These are phyloP conservation scores for Drosophila trapezifrons DNA, from an alignment of 1,140 invertebrate species.

Conservation along the genomic window DNA sequence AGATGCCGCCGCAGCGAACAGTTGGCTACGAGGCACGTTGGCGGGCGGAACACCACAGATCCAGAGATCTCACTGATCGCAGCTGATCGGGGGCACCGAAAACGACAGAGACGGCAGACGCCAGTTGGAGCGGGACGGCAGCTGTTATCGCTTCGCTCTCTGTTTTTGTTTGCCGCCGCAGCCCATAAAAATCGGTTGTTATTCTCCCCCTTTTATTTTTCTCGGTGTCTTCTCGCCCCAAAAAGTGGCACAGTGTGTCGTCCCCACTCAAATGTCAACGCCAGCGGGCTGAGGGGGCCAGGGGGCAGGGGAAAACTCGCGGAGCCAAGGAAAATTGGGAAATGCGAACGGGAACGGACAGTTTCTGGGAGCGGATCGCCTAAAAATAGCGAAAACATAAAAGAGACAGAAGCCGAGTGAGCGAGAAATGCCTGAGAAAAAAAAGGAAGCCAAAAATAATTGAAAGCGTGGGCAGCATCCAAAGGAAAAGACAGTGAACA, in stretches of 20 bases:
- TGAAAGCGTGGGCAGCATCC: constrained; percentile 54
- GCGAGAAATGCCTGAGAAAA: constrained; percentile 28
- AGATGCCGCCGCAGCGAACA: constrained; percentile 47
- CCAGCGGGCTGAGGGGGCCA: background rate
- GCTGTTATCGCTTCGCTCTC: constrained; percentile 2
- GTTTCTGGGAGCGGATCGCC: constrained; percentile 36
- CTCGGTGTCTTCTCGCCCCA: constrained; percentile 10
- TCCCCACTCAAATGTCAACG: constrained; percentile 39
- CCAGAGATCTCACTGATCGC: constrained; percentile 33
- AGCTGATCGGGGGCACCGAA: constrained; percentile 61
- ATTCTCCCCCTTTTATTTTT: background rate
- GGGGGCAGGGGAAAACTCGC: background rate
- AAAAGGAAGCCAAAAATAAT: constrained; percentile 45
- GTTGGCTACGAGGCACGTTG: constrained; percentile 65
- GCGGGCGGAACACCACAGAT: constrained; percentile 51
- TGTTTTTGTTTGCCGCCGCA: constrained; percentile 18
- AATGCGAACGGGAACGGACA: constrained; percentile 21
- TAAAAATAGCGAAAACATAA: constrained; percentile 62
- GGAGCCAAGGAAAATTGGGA: constrained; percentile 26
- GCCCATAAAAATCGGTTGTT: constrained; percentile 7
- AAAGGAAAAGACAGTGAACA: constrained; percentile 31
- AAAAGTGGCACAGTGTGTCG: constrained; percentile 56
- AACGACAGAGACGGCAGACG: constrained; percentile 37
- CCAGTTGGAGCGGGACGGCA: constrained; percentile 18
- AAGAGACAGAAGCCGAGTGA: constrained; percentile 20